These are phyloP conservation scores for Nymphalis c-album DNA, from an alignment of 2,888 invertebrate species.

Conservation along the genomic window DNA sequence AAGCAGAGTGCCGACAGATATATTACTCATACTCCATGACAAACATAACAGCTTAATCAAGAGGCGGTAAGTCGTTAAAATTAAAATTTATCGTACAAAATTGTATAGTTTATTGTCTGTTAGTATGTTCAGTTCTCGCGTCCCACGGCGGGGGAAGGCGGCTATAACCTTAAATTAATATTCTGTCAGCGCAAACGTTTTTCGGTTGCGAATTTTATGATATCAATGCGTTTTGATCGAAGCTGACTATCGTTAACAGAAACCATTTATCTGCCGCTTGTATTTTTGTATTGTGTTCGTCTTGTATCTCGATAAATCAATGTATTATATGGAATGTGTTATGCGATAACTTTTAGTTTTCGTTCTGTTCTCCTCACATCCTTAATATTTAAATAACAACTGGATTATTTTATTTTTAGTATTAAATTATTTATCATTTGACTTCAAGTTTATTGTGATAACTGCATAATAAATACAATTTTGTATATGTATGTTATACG, in stretches of 20 bases:
- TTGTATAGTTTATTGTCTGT: constrained; percentile 62
- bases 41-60: constrained; percentile 58
- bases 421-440: no score
- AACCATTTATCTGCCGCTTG: constrained; percentile 32
- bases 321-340: constrained; percentile 19
- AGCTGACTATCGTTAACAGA: constrained; percentile 36
- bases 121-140: constrained; percentile 62
- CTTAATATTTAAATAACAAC: no score
- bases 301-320: constrained; percentile 30
- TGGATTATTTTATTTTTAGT: no score
- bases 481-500: no score
- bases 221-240: constrained; percentile 59
- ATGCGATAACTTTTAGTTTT: constrained; percentile 14
- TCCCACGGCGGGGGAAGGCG: constrained; percentile 56
- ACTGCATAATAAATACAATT: no score
- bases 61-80: constrained; percentile 56
- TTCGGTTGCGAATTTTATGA: constrained; percentile 67
- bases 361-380: background rate
- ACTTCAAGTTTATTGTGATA: no score
- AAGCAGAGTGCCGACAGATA: constrained; percentile 31
- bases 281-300: constrained; percentile 27
- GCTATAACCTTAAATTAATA: constrained; percentile 73
- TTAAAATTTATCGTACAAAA: constrained; percentile 63
- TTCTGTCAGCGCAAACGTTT: constrained; percentile 71
- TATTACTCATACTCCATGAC: constrained; percentile 37